Conservation (phyloP, 2,113 vertebrate genomes). For the Hydropotes inermis region DNA sequence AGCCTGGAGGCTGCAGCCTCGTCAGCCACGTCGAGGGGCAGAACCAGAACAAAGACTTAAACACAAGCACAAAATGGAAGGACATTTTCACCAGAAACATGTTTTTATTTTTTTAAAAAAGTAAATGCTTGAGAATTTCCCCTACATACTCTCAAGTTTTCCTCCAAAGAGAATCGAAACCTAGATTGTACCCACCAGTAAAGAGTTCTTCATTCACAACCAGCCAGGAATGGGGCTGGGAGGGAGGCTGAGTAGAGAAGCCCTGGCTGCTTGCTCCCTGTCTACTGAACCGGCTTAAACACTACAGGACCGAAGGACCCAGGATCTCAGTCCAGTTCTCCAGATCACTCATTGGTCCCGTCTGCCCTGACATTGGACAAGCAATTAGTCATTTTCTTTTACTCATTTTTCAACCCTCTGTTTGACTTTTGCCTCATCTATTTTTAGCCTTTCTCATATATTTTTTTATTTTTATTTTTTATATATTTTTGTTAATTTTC, state of each 20-base stretch:
- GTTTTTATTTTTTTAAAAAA: neutral
- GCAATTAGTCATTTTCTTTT: neutral
- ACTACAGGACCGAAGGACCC: neutral
- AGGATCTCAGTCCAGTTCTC: neutral
- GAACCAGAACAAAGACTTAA: neutral
- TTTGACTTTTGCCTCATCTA: slow-evolving; percentile 52
- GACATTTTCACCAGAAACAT: neutral
- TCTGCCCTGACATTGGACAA: neutral
- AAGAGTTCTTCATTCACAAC: neutral
- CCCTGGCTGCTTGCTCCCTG: no score
- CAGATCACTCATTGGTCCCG: neutral
- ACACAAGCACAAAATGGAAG: neutral
- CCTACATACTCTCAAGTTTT: neutral
- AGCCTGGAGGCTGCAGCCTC: neutral
- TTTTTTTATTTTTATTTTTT: no score
- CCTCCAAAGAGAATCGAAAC: neutral
- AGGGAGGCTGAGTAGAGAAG: neutral
- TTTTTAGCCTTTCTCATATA: neutral
- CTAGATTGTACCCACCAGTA: neutral
- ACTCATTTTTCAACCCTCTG: neutral
- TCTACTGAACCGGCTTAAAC: no score
- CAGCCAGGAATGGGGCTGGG: neutral
- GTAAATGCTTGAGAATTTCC: neutral
- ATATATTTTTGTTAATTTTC: slow-evolving; percentile 58
- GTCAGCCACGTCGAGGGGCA: rapidly evolving